Conservation (phyloP, 2,113 vertebrate species). For the Rhineura floridana region DNA sequence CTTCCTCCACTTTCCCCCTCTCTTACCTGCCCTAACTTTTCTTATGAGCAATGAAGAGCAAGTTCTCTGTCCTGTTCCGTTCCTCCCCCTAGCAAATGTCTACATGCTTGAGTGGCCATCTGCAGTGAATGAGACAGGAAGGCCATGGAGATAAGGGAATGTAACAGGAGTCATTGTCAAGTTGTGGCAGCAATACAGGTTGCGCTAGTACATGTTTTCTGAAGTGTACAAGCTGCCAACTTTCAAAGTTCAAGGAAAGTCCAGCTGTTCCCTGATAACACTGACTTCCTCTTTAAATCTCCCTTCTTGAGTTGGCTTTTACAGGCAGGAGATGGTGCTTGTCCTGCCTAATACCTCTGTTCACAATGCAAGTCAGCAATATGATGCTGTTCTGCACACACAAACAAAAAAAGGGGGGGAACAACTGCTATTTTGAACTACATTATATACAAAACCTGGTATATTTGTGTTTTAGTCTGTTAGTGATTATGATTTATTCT, state of each 20-base stretch:
- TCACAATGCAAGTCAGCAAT: not conserved
- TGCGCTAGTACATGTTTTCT: slow-evolving; percentile 30
- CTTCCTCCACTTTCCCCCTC: not conserved
- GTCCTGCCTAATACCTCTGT: not conserved
- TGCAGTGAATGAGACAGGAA: slow-evolving; percentile 48
- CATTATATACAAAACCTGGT: not conserved
- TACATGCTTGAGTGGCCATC: not conserved
- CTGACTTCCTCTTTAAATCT: slow-evolving; percentile 12
- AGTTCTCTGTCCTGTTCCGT: not conserved
- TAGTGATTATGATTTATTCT: too few species aligned
- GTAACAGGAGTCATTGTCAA: slow-evolving; percentile 26
- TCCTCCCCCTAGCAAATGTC: not conserved
- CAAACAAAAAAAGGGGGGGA: too few species aligned
- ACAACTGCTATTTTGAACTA: not conserved
- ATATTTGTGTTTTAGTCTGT: too few species aligned
- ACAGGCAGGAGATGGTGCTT: not conserved
- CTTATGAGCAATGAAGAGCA: not conserved
- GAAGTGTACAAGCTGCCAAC: not conserved
- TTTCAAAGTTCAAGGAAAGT: slow-evolving; percentile 51
- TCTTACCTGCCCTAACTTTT: not conserved
- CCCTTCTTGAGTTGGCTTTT: not conserved
- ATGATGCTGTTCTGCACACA: not conserved
- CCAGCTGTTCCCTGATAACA: not conserved
- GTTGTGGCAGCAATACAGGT: slow-evolving; percentile 13
- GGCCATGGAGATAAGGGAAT: slow-evolving; percentile 46